Evolutionary conservation across 2,113 vertebrate species (phyloP).

Genomic region (Hemichromis elongatus): DNA sequence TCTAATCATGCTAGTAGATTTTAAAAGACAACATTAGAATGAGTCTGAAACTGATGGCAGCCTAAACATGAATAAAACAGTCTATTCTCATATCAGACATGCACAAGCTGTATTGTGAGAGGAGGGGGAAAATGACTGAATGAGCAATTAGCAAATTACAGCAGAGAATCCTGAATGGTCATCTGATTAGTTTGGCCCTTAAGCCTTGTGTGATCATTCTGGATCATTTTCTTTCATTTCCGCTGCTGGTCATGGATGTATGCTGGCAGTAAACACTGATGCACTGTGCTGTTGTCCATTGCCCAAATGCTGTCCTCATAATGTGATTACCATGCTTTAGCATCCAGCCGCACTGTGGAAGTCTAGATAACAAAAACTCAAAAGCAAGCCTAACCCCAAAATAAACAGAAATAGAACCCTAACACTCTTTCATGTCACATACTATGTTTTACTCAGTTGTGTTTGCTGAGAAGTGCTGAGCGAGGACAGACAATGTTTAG

Average conservation of each 20-base stretch:
- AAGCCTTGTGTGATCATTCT: slow-evolving; percentile 28
- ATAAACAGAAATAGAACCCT: neutral
- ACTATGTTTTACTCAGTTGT: neutral
- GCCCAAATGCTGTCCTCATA: neutral
- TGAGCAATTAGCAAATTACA: slow-evolving; percentile 20
- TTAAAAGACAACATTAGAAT: neutral
- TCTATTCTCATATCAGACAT: neutral
- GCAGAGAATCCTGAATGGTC: slow-evolving; percentile 32
- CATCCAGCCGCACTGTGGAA: slow-evolving; percentile 5
- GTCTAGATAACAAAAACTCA: slow-evolving; percentile 21
- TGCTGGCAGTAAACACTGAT: slow-evolving; percentile 27
- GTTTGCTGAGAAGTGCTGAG: neutral
- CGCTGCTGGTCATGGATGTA: slow-evolving; percentile 23
- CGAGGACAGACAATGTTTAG: neutral
- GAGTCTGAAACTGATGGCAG: neutral
- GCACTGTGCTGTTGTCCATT: neutral
- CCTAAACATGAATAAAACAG: neutral
- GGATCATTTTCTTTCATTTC: slow-evolving; percentile 59
- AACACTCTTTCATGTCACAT: neutral
- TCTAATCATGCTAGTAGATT: neutral
- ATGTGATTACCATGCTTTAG: slow-evolving; percentile 40
- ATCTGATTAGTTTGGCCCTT: slow-evolving; percentile 40
- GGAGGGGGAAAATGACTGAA: neutral
- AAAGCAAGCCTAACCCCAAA: neutral
- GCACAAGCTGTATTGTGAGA: neutral